phyloP scores from a whole-genome alignment of 2,888 invertebrate genomes.

The Cheilosia impressa region DNA sequence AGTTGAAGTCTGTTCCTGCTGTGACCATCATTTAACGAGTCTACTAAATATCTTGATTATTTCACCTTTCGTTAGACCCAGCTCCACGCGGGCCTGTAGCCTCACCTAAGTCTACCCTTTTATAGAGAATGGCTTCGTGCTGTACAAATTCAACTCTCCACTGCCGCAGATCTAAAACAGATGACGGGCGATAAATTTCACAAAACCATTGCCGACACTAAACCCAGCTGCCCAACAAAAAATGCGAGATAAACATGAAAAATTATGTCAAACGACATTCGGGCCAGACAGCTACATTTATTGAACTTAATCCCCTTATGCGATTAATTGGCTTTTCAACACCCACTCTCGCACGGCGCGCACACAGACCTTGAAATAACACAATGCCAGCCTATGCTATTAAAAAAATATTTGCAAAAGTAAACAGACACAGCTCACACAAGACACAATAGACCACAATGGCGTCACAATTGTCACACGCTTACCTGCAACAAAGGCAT shows the following conservation, averaged over 20 bases:
- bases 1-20: no score
- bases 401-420: slow-evolving; percentile 1
- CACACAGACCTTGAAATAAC: slow-evolving; percentile 5
- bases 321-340: slow-evolving; percentile 37
- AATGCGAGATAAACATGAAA: background rate
- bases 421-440: background rate
- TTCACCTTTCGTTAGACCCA: no score
- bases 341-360: background rate
- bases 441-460: no score
- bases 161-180: background rate
- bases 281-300: slow-evolving; percentile 16
- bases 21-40: no score
- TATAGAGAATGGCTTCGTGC: no score
- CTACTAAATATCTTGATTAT: no score
- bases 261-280: slow-evolving; percentile 37
- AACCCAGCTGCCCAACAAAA: background rate
- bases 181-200: background rate
- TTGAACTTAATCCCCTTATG: slow-evolving; percentile 51
- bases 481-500: background rate
- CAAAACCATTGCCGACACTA: background rate
- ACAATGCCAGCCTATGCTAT: background rate
- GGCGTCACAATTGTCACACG: background rate
- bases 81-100: no score
- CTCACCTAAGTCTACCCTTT: no score
- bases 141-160: no score